These are phyloP conservation scores for Tenualosa ilisha DNA, from an alignment of 2,797 vertebrate species.

Conservation along the genomic window DNA sequence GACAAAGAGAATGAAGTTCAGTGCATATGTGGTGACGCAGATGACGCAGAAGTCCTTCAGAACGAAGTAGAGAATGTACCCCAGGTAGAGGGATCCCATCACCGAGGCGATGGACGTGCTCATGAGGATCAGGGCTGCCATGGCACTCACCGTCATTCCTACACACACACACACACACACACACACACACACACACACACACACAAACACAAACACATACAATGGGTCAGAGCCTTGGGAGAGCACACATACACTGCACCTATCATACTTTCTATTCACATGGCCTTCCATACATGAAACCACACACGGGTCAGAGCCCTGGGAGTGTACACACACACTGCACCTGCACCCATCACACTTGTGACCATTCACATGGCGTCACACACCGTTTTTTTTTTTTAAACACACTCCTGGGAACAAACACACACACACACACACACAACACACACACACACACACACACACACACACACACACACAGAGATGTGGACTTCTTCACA, in stretches of 20 bases:
- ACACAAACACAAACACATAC: too few relatives aligned
- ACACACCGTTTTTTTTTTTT: not conserved
- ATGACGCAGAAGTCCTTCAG: conserved; percentile 98
- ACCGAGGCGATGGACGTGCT: conserved; percentile 96
- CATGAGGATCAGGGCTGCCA: conserved; percentile 97
- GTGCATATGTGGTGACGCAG: conserved; percentile 91
- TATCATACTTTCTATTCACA: too few relatives aligned
- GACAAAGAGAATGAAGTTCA: conserved; percentile 98
- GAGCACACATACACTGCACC: not conserved
- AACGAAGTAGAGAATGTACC: conserved; percentile 99
- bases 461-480: not conserved
- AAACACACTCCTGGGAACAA: not conserved
- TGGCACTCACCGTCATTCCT: conserved; percentile 98
- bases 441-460: too few relatives aligned
- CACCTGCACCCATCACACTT: not conserved
- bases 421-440: not conserved
- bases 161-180: conserved; percentile 58
- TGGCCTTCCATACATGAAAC: not conserved
- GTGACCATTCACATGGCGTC: not conserved
- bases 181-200: not conserved
- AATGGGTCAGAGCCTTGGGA: not conserved
- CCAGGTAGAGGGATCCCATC: conserved; percentile 94
- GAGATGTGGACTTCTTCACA: too few relatives aligned
- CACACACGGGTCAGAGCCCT: not conserved
- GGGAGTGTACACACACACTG: not conserved